phyloP scores from a whole-genome alignment of 2,797 vertebrate species.

The Phyllotis vaccarum region DNA sequence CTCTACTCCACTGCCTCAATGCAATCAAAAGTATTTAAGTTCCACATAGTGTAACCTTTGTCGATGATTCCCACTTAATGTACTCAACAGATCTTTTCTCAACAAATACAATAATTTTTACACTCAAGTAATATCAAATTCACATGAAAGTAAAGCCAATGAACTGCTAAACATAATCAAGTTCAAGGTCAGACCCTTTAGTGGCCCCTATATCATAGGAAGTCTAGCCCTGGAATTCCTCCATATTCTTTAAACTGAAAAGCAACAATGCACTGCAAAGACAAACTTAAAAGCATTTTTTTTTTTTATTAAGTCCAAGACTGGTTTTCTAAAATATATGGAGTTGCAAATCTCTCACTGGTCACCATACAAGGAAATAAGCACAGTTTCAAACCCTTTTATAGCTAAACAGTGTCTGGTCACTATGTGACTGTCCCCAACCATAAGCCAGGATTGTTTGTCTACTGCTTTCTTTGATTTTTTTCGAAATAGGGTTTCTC shows the following conservation, averaged over 20 bases:
- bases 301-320: background rate
- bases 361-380: slow-evolving; percentile 30
- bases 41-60: slow-evolving; percentile 16
- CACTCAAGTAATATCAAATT: background rate
- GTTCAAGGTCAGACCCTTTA: background rate
- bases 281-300: background rate
- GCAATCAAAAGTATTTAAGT: background rate
- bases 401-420: background rate
- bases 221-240: background rate
- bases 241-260: background rate
- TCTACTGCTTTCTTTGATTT: background rate
- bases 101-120: slow-evolving; percentile 22
- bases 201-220: background rate
- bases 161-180: background rate
- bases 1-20: background rate
- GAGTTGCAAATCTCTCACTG: background rate
- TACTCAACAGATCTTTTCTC: slow-evolving; percentile 1
- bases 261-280: background rate
- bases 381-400: background rate
- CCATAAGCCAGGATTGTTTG: background rate
- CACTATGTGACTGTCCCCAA: background rate
- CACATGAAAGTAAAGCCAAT: slow-evolving; percentile 9
- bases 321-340: slow-evolving; percentile 32
- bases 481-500: background rate
- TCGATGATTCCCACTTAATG: background rate